A percentile compares a stretch with the other conserved stretches of the same genome.
These are phyloP conservation scores for Sceliomorpha sp. DNA, from an alignment of 2,888 invertebrate genomes.

Conservation along the genomic window DNA sequence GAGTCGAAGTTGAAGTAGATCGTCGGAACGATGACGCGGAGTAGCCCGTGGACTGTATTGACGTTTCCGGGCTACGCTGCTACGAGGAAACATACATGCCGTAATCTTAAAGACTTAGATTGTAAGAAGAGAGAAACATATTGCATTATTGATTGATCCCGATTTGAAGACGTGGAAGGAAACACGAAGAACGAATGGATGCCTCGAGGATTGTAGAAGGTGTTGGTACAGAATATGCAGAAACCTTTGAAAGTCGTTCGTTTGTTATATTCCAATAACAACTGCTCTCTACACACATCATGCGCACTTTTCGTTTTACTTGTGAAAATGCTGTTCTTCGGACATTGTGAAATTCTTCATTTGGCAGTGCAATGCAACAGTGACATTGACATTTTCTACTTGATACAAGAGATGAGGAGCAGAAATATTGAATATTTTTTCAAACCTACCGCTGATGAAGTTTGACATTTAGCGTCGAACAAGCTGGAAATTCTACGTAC, in stretches of 20 bases:
- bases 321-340: constrained; percentile 16
- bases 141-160: constrained; percentile 24
- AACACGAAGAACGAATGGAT: too few relatives aligned
- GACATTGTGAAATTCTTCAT: constrained; percentile 12
- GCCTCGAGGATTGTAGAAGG: constrained; percentile 15
- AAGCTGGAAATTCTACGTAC: too few relatives aligned
- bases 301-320: constrained; percentile 16
- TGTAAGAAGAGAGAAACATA: constrained; percentile 22
- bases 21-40: not conserved
- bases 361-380: constrained; percentile 25
- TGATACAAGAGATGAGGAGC: not conserved
- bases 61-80: too few relatives aligned
- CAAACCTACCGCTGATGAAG: constrained; percentile 21
- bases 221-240: too few relatives aligned
- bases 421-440: constrained; percentile 6
- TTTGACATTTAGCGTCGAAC: constrained; percentile 4
- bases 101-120: constrained; percentile 10
- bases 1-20: too few relatives aligned
- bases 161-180: too few relatives aligned
- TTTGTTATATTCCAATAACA: constrained; percentile 16
- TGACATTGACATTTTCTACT: constrained; percentile 51
- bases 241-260: too few relatives aligned
- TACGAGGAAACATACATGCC: not conserved
- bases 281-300: constrained; percentile 42
- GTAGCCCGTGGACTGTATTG: too few relatives aligned